phyloP scores from a whole-genome alignment of 1,140 invertebrate species.

The Leptopilina boulardi region DNA sequence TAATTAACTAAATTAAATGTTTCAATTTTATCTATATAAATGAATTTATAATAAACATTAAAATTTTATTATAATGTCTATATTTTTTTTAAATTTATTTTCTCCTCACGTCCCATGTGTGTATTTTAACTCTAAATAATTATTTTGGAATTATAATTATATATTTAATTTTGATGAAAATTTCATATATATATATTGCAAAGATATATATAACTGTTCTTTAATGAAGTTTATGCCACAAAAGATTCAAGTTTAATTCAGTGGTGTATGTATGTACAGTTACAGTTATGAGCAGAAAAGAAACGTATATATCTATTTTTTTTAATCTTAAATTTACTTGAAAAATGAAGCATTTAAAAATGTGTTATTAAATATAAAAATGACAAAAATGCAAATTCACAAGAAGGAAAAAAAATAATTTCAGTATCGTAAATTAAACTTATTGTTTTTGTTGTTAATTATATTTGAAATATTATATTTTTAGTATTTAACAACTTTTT shows the following conservation, averaged over 20 bases:
- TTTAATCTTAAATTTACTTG: background rate
- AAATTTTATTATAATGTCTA: too few relatives aligned
- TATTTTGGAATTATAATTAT: too few relatives aligned
- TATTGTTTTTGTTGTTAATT: background rate
- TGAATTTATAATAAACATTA: too few relatives aligned
- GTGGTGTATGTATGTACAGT: background rate
- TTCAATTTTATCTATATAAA: too few relatives aligned
- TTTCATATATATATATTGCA: background rate
- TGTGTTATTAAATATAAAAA: background rate
- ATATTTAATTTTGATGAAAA: too few relatives aligned
- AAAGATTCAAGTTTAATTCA: background rate
- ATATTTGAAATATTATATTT: background rate
- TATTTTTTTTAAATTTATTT: too few relatives aligned
- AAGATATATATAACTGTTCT: background rate
- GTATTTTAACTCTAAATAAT: too few relatives aligned
- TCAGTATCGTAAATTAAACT: background rate
- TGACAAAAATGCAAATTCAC: background rate
- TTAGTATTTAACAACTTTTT: background rate
- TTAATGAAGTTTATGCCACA: constrained; percentile 1
- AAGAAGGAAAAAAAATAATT: background rate
- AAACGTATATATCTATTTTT: too few relatives aligned
- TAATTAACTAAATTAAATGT: background rate
- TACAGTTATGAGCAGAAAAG: background rate
- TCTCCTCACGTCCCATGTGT: too few relatives aligned
- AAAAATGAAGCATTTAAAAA: background rate